Conservation (phyloP, 2,888 invertebrate genomes). For the Lycia hirtaria region DNA sequence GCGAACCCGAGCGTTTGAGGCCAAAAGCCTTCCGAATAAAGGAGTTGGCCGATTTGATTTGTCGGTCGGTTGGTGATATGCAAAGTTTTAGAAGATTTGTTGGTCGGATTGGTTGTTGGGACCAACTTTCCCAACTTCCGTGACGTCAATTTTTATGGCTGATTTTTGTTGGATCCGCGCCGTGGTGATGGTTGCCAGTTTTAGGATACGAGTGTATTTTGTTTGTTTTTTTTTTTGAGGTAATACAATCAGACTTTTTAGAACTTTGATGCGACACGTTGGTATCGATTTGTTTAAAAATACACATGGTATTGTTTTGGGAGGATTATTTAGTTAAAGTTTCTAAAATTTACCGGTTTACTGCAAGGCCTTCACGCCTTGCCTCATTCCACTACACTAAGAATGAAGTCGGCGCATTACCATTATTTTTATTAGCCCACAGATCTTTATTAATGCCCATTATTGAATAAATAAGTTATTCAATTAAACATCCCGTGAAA, state of each 20-base stretch:
- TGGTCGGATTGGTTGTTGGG: constrained; percentile 9
- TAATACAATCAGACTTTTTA: constrained; percentile 12
- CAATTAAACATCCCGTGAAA: too few species aligned
- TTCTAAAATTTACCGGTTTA: too few species aligned
- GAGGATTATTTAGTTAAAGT: too few species aligned
- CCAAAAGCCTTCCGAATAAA: constrained; percentile 26
- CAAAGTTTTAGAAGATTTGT: constrained; percentile 28
- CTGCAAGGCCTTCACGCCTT: too few species aligned
- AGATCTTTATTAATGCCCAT: too few species aligned
- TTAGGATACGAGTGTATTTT: neutral
- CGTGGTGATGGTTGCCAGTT: neutral
- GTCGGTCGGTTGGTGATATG: constrained; percentile 33
- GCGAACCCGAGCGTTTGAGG: constrained; percentile 28
- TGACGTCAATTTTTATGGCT: constrained; percentile 25
- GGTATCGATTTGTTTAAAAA: too few species aligned
- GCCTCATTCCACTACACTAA: too few species aligned
- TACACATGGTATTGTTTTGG: too few species aligned
- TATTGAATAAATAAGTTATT: too few species aligned
- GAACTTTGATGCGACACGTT: neutral
- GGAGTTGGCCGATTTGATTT: constrained; percentile 31
- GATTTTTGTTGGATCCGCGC: constrained; percentile 20
- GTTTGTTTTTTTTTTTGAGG: constrained; percentile 7
- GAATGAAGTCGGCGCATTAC: too few species aligned
- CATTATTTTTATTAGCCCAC: too few species aligned
- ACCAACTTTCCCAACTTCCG: constrained; percentile 22